Evolutionary conservation across 2,113 vertebrate species (phyloP), one percentile per base, ranked within the genome.

Genomic region (Pachycephala philippinensis): DNA sequence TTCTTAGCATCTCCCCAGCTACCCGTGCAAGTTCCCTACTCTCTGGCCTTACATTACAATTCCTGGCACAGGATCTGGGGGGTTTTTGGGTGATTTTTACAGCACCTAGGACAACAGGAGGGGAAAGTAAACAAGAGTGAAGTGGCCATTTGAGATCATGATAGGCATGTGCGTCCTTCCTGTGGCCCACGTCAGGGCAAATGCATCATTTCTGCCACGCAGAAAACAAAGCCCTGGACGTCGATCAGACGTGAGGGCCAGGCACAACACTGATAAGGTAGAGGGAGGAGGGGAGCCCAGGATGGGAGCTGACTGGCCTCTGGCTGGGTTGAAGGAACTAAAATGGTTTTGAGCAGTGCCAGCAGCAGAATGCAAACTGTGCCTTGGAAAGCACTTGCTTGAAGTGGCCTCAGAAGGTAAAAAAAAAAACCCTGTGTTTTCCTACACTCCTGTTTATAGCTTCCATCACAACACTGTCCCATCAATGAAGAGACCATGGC

Each of bases 121-220:
- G 11, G 23, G 30, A 89, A 85, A 80, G 54, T 17, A 77, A 88
- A 70, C 15, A 42, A n/a, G 12, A 74, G 54, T 14, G 17, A 86
- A 84, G 20, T 18, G 52, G 33, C 28, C 60, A 37, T 49, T 61
- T 60, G 54, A 92, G 82, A 96, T 27, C 33, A 78, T 1, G 2
- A 37, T 1, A 3, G 39, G 21, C 44, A 68, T 0, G 4, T 70
- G 39, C 1, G 0, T 53, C 57, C 64, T 69, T 42, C 54, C 65
- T 0, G 0, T n/a, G 37, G 45, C 45, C n/a, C 0, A 0, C 27
- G 21, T 42, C 26, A 65, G 45, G 81, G 28, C 3, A 12, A 81
- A 87, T 5, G 53, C n/a, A 49, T 66, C 7, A 13, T 64, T 89
- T 63, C 72, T 94, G 64, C 56, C 4, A 3, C 2, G 5, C 33